Conservation (phyloP, 2,888 invertebrate species). For the Alloscopus bannaensis region DNA sequence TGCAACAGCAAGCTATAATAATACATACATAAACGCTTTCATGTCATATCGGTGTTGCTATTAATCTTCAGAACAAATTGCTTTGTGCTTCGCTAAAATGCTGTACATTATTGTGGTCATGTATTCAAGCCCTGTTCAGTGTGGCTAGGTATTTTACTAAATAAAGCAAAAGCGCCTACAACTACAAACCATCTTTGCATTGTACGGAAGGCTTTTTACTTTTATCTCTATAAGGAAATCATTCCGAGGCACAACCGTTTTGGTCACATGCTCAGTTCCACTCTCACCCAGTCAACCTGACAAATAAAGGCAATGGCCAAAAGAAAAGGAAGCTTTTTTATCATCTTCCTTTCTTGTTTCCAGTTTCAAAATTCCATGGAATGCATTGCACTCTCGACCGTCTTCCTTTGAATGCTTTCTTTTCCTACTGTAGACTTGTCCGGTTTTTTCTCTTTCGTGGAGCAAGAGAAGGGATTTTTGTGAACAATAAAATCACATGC, state of each 20-base stretch:
- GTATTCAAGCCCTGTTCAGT: too few relatives aligned
- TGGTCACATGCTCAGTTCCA: slow-evolving; percentile 29
- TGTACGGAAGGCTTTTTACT: slow-evolving; percentile 16
- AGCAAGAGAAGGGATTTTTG: background rate
- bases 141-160: background rate
- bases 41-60: background rate
- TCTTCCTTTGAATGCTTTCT: too few relatives aligned
- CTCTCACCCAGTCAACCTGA: background rate
- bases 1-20: background rate
- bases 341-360: slow-evolving; percentile 24
- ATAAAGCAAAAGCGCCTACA: background rate
- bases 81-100: slow-evolving; percentile 4
- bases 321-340: slow-evolving; percentile 16
- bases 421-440: slow-evolving; percentile 7
- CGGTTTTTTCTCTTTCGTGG: slow-evolving; percentile 8
- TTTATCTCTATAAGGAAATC: slow-evolving; percentile 17
- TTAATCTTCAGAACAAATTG: slow-evolving; percentile 6
- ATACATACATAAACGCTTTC: background rate
- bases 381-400: too few relatives aligned
- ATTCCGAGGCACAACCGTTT: slow-evolving; percentile 12
- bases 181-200: too few relatives aligned
- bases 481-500: slow-evolving; percentile 19
- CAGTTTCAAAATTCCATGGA: slow-evolving; percentile 22
- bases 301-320: slow-evolving; percentile 12
- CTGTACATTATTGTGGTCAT: slow-evolving; percentile 3